Conservation (phyloP, 2,888 invertebrate genomes). For the Ischnus inquisitorius region DNA sequence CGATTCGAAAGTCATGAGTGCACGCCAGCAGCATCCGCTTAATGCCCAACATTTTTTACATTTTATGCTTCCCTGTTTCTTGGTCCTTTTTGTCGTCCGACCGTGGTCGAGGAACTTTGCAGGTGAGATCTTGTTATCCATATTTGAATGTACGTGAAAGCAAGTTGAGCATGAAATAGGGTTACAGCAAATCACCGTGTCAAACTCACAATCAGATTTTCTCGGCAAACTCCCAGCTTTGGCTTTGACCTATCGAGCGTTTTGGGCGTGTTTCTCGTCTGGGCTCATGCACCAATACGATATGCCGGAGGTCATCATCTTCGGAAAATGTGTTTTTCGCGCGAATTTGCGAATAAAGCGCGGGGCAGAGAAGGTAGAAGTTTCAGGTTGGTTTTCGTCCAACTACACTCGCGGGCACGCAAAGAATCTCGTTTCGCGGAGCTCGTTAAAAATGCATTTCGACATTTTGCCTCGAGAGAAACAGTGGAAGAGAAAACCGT, state of each 20-base stretch:
- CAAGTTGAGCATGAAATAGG: neutral
- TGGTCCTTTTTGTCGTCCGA: neutral
- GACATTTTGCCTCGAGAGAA: constrained; percentile 48
- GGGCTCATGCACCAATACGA: neutral
- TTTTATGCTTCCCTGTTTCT: neutral
- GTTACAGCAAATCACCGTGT: neutral
- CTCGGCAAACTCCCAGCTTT: neutral
- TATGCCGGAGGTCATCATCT: neutral
- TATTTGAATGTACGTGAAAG: neutral
- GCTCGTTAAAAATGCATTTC: constrained; percentile 62
- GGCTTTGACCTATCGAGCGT: neutral
- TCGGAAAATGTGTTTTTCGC: constrained; percentile 19
- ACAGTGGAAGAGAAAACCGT: constrained; percentile 6
- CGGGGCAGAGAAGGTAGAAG: constrained; percentile 3
- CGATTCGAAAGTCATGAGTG: too few relatives aligned
- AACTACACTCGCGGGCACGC: constrained; percentile 6
- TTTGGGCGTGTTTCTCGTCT: neutral
- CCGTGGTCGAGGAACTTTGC: neutral
- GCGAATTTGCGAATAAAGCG: constrained; percentile 1
- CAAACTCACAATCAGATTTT: neutral
- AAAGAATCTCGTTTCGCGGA: constrained; percentile 36
- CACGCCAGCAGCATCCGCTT: too few relatives aligned
- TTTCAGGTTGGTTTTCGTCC: constrained; percentile 29
- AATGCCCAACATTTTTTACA: neutral
- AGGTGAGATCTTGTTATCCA: neutral